A percentile compares a stretch with the other conserved stretches of the same genome.
Evolutionary conservation across 2,797 vertebrate genomes (phyloP).

Genomic region (Otolemur crassicaudatus): DNA sequence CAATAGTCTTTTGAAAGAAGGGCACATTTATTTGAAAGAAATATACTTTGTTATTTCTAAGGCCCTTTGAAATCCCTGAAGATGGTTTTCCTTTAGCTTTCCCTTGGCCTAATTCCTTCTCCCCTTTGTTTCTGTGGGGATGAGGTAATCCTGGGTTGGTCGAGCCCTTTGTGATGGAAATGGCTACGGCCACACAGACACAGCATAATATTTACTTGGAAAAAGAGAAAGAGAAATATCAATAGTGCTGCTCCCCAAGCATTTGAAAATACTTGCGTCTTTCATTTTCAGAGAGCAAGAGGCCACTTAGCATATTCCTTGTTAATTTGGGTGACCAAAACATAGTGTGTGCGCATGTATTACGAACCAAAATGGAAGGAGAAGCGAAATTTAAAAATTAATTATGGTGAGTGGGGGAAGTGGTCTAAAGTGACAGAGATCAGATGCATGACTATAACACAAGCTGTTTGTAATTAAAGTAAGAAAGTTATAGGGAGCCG

Average conservation of each 20-base stretch:
- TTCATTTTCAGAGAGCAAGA: conserved; percentile 73
- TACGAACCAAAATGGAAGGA: neutral
- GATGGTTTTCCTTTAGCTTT: conserved; percentile 78
- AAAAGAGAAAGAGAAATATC: conserved; percentile 67
- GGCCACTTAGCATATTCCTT: neutral
- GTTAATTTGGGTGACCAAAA: neutral
- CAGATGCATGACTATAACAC: neutral
- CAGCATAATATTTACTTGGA: conserved; percentile 75
- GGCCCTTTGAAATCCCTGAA: conserved; percentile 74
- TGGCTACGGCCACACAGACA: conserved; percentile 72
- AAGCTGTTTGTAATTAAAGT: neutral
- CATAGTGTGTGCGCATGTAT: neutral
- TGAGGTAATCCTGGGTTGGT: conserved; percentile 76
- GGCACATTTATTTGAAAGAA: conserved; percentile 75
- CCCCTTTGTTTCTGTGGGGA: conserved; percentile 73
- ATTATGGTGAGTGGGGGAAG: neutral
- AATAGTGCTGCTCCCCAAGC: neutral
- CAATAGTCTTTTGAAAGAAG: conserved; percentile 76
- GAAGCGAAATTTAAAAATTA: conserved; percentile 23
- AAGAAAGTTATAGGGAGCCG: neutral
- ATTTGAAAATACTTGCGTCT: conserved; percentile 25
- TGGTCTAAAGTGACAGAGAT: neutral
- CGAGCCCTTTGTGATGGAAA: conserved; percentile 82
- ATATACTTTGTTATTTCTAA: conserved; percentile 79
- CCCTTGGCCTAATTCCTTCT: conserved; percentile 71